Conservation (phyloP, 2,113 vertebrate species). For the Cebus imitator region DNA sequence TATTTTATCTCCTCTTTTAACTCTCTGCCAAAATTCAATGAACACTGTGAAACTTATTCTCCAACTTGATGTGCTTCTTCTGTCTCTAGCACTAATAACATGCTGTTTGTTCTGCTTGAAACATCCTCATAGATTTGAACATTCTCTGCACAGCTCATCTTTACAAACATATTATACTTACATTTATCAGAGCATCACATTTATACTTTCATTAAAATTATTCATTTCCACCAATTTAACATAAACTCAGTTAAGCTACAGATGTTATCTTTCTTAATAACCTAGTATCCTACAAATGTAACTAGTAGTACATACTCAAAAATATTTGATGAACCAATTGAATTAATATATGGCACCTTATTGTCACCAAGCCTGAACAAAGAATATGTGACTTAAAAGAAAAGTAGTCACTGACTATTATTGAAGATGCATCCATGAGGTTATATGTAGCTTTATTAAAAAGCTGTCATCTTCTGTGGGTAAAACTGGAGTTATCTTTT, state of each 20-base stretch:
- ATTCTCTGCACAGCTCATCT: not conserved
- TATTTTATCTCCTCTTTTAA: not conserved
- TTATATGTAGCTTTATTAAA: not conserved
- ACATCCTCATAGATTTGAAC: not conserved
- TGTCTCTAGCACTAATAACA: not conserved
- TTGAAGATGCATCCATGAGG: not conserved
- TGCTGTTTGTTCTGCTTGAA: not conserved
- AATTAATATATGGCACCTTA: not conserved
- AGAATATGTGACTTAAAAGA: not conserved
- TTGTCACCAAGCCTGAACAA: not conserved
- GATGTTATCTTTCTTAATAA: not conserved
- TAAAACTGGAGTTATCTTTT: not conserved
- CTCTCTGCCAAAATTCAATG: not conserved
- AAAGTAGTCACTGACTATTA: not conserved
- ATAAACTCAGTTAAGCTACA: not conserved
- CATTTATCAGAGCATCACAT: not conserved
- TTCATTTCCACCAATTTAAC: not conserved
- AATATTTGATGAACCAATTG: not conserved
- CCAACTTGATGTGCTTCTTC: not conserved
- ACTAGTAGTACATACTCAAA: not conserved
- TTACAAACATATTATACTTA: not conserved
- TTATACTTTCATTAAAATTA: not conserved
- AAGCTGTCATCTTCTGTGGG: not conserved
- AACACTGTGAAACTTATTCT: not conserved
- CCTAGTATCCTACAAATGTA: not conserved